Base-by-base conservation (phyloP, 1,140 invertebrate genomes). In the Holotrichia oblita region DNA sequence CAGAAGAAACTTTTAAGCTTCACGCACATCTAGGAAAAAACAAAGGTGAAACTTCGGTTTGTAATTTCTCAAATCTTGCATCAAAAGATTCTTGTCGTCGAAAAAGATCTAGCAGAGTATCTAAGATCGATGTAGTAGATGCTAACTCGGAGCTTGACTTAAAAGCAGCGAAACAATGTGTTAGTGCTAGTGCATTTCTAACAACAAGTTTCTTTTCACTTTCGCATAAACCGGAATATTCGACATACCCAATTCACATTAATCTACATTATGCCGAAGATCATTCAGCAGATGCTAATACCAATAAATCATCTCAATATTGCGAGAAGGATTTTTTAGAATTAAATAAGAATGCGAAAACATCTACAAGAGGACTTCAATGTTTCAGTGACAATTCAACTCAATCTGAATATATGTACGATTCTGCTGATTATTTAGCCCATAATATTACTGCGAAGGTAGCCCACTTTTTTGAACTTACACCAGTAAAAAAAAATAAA, bases 391-490 rank as follows among this genome's bases (percentile, higher is more conserved):
- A 55, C n/a, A 55, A 55, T 17, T 55, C 48, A 17, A 55, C 48
- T 1, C 48, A 55, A 55, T 55, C 48, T 55, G 48, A 1, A 17
- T 55, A 55, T 17, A 17, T 55, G n/a, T 55, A 6, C 48, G 48
- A 55, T 7, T 55, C n/a, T 3, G 48, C 17, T 1, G 48, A 55
- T 17, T 55, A 55, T 17, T 55, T 55, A 55, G 48, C 48, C 6
- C 2, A 55, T 17, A 55, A 55, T n/a, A 69, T 69, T 69, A 69
- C 61, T 2, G 17, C 20, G 22, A 69, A 69, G 61, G 61, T 69
- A 69, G 61, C 61, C 3, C 61, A 69, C 14, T 69, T 69, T 34
- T 69, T 69, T 14, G 61, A 69, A 27, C 9, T 69, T 27, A 69
- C 61, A 9, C 61, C 61, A 14, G 10, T 12, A 22, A 69, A 12